Evolutionary conservation across 2,888 invertebrate species (phyloP), one percentile per base, ranked within the genome.

Genomic region (Himalopsyche kuldschensis): DNA sequence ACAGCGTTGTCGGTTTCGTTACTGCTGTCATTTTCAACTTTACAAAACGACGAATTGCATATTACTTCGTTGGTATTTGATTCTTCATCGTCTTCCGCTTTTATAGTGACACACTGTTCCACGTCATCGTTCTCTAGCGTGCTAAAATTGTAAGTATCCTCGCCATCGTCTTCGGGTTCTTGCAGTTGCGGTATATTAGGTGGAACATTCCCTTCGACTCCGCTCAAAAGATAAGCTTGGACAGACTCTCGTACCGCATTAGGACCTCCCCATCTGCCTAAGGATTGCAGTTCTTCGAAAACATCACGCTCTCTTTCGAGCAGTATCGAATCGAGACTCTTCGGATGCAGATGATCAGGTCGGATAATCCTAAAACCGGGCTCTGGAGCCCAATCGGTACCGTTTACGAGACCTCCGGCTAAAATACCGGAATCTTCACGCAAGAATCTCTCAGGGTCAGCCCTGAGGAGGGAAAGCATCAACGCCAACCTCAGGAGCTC

Each of bases 401-500:
- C 95, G 90, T 94, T 94, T 77, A 94, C 93, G 81, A 94, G 91
- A 87, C 94, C 92, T 0, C 93, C 93, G 11, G 93, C 91, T 69
- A 93, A 90, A 82, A 91, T 90, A 86, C 91, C 91, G 3, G 90
- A 90, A 85, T 92, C 92, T 82, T 93, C 93, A 76, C 93, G 92
- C 79, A 95, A 90, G 88, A 95, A 94, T 31, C 94, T 93, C 87
- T 95, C 94, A 0, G 96, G 95, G 88, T 96, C 95, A 17, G 95
- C 94, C 87, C 96, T 93, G 81, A 97, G 90, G 86, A 97, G 92
- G 89, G 97, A 95, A 88, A 97, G 91, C 87, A 97, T 93, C 89
- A 98, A 89, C 87, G 97, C 95, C 87, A 97, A 91, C 89, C 97
- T 94, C 86, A 97, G 90, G 88, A 97, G 91, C 91, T 97, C 96